Percentiles rank a stretch among this genome's conserved stretches.
phyloP scores from a whole-genome alignment of 2,888 invertebrate species.

The Periphyllus acericola region DNA sequence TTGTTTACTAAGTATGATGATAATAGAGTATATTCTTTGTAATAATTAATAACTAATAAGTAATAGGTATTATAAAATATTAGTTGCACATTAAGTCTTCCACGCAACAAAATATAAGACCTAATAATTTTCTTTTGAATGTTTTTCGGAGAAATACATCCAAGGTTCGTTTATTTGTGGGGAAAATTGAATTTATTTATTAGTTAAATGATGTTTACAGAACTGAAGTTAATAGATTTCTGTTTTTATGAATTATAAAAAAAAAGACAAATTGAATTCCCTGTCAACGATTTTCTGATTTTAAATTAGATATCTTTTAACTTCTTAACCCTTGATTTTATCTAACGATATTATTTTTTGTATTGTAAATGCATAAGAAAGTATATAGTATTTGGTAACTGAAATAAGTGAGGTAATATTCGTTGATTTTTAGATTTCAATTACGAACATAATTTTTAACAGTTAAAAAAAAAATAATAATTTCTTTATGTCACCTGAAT shows the following conservation, averaged over 20 bases:
- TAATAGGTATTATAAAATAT: too few species aligned
- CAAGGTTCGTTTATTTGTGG: not conserved
- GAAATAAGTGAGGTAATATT: not conserved
- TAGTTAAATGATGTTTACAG: not conserved
- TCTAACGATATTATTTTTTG: too few species aligned
- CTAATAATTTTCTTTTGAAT: not conserved
- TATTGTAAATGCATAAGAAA: not conserved
- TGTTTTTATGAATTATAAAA: not conserved
- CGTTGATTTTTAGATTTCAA: not conserved
- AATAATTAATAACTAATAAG: too few species aligned
- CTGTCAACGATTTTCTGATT: not conserved
- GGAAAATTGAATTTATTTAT: not conserved
- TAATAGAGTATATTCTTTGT: too few species aligned
- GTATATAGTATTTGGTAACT: not conserved
- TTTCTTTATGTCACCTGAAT: not conserved
- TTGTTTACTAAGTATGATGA: too few species aligned
- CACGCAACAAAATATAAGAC: not conserved
- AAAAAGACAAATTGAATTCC: not conserved
- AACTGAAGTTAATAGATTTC: not conserved
- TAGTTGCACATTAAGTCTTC: too few species aligned
- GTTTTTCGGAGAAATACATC: not conserved
- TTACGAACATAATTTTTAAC: not conserved
- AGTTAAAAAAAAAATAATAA: not conserved
- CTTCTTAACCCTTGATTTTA: not conserved
- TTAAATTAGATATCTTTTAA: not conserved